These are phyloP conservation scores for Cotesia glomerata DNA, from an alignment of 1,140 invertebrate genomes.

Conservation along the genomic window DNA sequence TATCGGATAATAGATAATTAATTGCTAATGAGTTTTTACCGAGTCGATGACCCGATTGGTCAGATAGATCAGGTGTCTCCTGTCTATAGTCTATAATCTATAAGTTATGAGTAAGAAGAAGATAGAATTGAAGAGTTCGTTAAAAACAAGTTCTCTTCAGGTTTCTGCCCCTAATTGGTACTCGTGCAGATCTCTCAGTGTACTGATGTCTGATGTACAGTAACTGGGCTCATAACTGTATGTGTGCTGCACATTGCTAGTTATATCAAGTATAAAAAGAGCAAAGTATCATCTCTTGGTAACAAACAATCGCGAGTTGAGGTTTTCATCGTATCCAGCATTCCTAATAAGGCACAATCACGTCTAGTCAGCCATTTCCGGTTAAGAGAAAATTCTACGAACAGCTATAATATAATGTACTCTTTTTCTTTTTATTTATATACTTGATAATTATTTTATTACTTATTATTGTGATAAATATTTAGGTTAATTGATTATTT, in stretches of 20 bases:
- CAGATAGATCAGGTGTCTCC: not conserved
- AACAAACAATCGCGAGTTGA: constrained; percentile 40
- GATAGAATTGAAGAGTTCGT: constrained; percentile 3
- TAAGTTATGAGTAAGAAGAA: not conserved
- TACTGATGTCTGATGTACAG: not conserved
- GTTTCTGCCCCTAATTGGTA: constrained; percentile 45
- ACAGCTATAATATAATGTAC: not conserved
- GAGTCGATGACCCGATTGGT: constrained; percentile 2
- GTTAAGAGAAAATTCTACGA: not conserved
- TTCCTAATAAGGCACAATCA: constrained; percentile 50
- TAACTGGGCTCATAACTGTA: too few relatives aligned
- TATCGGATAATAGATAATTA: not conserved
- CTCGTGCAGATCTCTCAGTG: constrained; percentile 27
- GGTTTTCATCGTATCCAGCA: constrained; percentile 25
- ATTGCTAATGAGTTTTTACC: not conserved
- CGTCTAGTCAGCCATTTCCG: not conserved
- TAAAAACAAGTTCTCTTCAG: constrained; percentile 40
- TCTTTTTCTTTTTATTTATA: too few relatives aligned
- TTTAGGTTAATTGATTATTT: too few relatives aligned
- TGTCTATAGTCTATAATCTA: not conserved
- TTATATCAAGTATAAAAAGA: constrained; percentile 6
- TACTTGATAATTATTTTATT: too few relatives aligned
- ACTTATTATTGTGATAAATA: too few relatives aligned
- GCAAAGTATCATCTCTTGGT: constrained; percentile 30
- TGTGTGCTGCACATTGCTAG: not conserved